These are phyloP conservation scores for Sphaerophoria taeniata DNA, from an alignment of 2,888 invertebrate species.

Conservation along the genomic window DNA sequence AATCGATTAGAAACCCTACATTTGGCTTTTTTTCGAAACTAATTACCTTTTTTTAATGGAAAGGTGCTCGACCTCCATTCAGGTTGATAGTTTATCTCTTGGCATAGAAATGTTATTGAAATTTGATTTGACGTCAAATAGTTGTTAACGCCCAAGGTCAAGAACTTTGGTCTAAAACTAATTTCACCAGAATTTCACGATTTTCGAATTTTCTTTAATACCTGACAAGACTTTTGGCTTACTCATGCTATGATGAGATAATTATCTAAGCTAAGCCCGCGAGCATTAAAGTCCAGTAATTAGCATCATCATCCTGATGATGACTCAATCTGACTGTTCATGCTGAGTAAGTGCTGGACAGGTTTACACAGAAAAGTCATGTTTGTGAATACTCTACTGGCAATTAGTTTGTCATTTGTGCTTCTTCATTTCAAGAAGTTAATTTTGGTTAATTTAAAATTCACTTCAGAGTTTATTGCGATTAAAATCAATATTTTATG, in stretches of 20 bases:
- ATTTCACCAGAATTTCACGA: background rate
- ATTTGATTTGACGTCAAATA: background rate
- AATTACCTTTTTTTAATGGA: background rate
- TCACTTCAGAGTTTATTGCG: no score
- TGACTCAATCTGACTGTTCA: background rate
- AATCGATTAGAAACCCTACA: background rate
- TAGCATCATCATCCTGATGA: background rate
- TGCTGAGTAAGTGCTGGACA: background rate
- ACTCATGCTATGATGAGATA: background rate
- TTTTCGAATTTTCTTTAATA: background rate
- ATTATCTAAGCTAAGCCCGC: background rate
- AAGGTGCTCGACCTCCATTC: background rate
- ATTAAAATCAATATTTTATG: background rate
- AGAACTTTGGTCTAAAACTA: background rate
- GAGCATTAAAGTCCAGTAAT: background rate
- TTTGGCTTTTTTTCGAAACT: background rate
- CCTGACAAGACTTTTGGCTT: background rate
- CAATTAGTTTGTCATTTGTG: no score
- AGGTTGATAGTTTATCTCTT: background rate
- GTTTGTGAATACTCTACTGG: no score
- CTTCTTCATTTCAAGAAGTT: no score
- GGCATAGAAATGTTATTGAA: background rate
- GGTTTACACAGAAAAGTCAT: background rate
- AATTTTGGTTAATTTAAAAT: no score
- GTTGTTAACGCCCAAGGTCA: background rate